Conservation (phyloP, 2,888 invertebrate species). For the Furcula furcula region DNA sequence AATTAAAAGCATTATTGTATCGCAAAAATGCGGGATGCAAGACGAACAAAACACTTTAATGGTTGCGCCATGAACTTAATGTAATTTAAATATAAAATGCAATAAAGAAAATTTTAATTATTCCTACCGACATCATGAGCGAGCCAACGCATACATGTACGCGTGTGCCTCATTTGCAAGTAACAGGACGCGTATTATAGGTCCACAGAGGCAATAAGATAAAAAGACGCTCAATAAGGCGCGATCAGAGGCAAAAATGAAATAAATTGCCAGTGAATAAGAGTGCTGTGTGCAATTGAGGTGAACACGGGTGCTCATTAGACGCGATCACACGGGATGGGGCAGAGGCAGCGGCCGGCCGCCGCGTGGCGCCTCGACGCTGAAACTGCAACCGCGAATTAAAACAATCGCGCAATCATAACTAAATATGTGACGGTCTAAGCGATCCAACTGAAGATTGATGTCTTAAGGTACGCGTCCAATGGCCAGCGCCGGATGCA, state of each 20-base stretch:
- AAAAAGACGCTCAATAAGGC: constrained; percentile 80
- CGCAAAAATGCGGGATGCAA: constrained; percentile 6
- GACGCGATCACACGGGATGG: constrained; percentile 68
- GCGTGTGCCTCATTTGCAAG: constrained; percentile 79
- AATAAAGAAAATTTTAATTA: constrained; percentile 66
- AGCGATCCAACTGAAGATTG: too few relatives aligned
- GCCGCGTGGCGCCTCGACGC: constrained; percentile 18
- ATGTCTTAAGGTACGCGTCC: too few relatives aligned
- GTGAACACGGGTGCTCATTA: constrained; percentile 80
- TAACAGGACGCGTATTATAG: constrained; percentile 79
- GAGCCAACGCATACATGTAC: constrained; percentile 67
- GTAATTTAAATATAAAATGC: constrained; percentile 35
- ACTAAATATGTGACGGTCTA: too few relatives aligned
- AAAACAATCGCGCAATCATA: too few relatives aligned
- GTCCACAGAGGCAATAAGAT: constrained; percentile 78
- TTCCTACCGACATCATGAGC: constrained; percentile 69
- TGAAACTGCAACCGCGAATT: too few relatives aligned
- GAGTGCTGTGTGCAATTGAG: constrained; percentile 79
- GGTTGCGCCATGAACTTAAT: constrained; percentile 30
- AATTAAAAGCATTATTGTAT: constrained; percentile 7
- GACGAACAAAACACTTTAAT: constrained; percentile 23
- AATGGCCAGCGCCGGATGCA: too few relatives aligned
- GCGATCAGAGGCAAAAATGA: constrained; percentile 81
- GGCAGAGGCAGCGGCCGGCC: constrained; percentile 31
- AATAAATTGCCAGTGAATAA: constrained; percentile 81